phyloP scores from a whole-genome alignment of 2,797 vertebrate species.

The Buphagus erythrorhynchus region DNA sequence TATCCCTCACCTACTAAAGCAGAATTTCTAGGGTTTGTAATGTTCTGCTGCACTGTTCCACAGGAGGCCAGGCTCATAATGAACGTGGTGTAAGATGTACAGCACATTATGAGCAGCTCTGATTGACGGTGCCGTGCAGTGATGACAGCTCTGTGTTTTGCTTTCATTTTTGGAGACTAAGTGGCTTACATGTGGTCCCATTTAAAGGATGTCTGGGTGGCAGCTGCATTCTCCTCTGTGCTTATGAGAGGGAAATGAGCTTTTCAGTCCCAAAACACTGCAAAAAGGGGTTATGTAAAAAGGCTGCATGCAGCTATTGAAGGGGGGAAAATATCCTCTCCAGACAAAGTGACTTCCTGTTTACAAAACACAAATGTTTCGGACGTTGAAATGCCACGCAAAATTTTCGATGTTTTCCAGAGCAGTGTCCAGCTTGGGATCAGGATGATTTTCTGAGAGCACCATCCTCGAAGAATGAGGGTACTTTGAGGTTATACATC shows the following conservation, averaged over 20 bases:
- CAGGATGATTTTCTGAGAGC: neutral
- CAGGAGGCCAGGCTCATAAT: neutral
- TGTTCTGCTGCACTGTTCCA: neutral
- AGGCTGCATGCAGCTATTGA: neutral
- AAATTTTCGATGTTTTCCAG: slow-evolving; percentile 9
- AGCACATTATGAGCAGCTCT: neutral
- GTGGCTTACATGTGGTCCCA: slow-evolving; percentile 69
- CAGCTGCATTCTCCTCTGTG: slow-evolving; percentile 60
- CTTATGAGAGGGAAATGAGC: slow-evolving; percentile 52
- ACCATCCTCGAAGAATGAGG: neutral
- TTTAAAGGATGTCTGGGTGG: slow-evolving; percentile 62
- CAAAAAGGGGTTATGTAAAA: slow-evolving; percentile 14
- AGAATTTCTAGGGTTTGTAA: neutral
- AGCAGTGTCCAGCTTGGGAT: neutral
- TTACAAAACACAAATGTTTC: neutral
- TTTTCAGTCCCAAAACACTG: slow-evolving; percentile 36
- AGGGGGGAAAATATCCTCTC: neutral
- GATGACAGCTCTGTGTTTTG: slow-evolving; percentile 70
- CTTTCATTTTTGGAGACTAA: slow-evolving; percentile 72
- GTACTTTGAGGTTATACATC: neutral
- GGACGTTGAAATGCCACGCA: neutral
- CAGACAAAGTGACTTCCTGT: slow-evolving; percentile 51
- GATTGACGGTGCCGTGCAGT: slow-evolving; percentile 63
- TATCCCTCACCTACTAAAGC: neutral
- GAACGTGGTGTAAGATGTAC: neutral